A percentile compares a stretch with the other conserved stretches of the same genome.
phyloP scores from a whole-genome alignment of 30 jellyfish, hydroid and myxozoan genomes.

The Aurelia aurita complex sp. Pacific region DNA sequence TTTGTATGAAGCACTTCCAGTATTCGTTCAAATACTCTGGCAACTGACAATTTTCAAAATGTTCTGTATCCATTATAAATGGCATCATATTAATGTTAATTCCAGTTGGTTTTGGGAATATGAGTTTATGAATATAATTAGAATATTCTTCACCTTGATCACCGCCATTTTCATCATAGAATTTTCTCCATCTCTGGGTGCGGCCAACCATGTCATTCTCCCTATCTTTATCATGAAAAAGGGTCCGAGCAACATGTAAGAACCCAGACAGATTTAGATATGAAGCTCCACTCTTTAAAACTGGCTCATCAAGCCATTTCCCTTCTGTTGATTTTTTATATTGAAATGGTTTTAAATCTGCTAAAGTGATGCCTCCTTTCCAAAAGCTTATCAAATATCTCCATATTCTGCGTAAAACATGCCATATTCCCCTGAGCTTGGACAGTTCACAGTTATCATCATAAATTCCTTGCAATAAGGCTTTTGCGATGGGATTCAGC shows the following conservation, averaged over 20 bases:
- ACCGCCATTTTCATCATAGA: background rate
- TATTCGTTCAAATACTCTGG: conserved; percentile 37
- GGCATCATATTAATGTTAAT: conserved; percentile 80
- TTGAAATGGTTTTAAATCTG: background rate
- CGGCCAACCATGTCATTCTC: background rate
- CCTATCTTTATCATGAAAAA: background rate
- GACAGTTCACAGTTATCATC: conserved; percentile 24
- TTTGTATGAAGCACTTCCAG: background rate
- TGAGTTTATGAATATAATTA: too few relatives aligned
- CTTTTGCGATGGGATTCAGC: conserved; percentile 26
- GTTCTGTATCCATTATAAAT: conserved; percentile 1
- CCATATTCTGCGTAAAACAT: conserved; percentile 14
- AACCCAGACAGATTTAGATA: too few relatives aligned
- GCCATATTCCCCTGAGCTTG: conserved; percentile 37
- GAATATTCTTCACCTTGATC: background rate
- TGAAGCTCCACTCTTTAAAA: too few relatives aligned
- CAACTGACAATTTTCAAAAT: conserved; percentile 14
- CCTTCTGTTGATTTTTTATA: too few relatives aligned
- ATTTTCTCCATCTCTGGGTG: background rate
- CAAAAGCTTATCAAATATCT: background rate
- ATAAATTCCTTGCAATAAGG: conserved; percentile 15
- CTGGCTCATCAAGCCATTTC: too few relatives aligned
- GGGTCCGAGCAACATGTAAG: too few relatives aligned
- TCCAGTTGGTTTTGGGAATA: conserved; percentile 47
- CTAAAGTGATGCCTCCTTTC: background rate